A percentile compares a stretch with the other conserved stretches of the same genome.
Conservation (phyloP, 92 coral and sea anemone genomes). For the Diadumene lineata region DNA sequence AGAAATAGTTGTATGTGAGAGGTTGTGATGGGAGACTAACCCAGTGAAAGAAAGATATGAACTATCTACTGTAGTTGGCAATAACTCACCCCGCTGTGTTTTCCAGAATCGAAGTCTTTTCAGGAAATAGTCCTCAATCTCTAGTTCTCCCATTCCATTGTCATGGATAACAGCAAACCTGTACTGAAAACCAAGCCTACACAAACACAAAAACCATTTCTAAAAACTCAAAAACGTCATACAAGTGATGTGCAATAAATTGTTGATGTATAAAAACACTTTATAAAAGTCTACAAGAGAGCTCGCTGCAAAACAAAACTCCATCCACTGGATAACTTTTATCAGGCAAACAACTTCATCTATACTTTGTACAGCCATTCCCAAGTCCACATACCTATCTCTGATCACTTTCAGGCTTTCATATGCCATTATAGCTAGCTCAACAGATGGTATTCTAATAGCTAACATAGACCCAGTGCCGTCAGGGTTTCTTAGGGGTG, state of each 20-base stretch:
- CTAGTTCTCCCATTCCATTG: slow-evolving; percentile 79
- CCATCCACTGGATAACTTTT: no score
- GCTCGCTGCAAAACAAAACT: no score
- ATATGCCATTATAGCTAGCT: slow-evolving; percentile 82
- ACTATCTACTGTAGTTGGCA: no score
- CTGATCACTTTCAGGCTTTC: slow-evolving; percentile 87
- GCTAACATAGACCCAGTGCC: slow-evolving; percentile 96
- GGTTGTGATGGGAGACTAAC: no score
- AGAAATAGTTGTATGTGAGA: no score
- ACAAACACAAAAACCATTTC: not conserved
- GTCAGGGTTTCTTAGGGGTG: slow-evolving; percentile 85
- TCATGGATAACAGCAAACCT: slow-evolving; percentile 90
- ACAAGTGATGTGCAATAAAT: not conserved
- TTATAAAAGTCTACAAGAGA: no score
- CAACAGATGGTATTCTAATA: slow-evolving; percentile 85
- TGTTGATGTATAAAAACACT: no score
- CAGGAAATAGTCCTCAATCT: slow-evolving; percentile 91
- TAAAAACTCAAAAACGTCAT: no score
- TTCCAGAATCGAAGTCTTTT: slow-evolving; percentile 83
- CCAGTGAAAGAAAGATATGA: no score
- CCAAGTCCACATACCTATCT: slow-evolving; percentile 87
- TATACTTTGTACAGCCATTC: no score
- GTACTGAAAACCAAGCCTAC: slow-evolving; percentile 94
- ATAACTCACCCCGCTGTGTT: slow-evolving; percentile 68
- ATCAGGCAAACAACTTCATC: no score